Evolutionary conservation across 2,888 invertebrate genomes (phyloP).

Genomic region (Mylabris sibirica): DNA sequence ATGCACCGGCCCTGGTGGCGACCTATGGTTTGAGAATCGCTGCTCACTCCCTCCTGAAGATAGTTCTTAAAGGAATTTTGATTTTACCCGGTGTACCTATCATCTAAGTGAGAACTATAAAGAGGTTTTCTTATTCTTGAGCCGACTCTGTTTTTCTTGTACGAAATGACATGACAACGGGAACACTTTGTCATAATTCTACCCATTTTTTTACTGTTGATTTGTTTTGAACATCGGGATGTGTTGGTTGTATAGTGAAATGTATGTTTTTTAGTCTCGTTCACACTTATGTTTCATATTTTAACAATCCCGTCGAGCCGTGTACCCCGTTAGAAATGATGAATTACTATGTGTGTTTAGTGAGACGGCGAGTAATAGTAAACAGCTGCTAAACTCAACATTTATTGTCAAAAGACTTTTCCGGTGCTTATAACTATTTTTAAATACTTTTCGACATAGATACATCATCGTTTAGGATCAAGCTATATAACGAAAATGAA

Average conservation of each 20-base stretch:
- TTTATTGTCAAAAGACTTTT: slow-evolving; percentile 46
- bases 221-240: background rate
- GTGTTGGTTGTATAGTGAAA: slow-evolving; percentile 21
- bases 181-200: slow-evolving; percentile 52
- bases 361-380: slow-evolving; percentile 50
- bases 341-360: slow-evolving; percentile 45
- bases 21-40: too few species aligned
- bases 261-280: slow-evolving; percentile 47
- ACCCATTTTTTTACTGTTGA: slow-evolving; percentile 22
- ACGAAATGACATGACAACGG: slow-evolving; percentile 39
- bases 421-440: slow-evolving; percentile 44
- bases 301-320: slow-evolving; percentile 53
- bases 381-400: slow-evolving; percentile 47
- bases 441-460: slow-evolving; percentile 12
- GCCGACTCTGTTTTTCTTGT: background rate
- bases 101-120: too few species aligned
- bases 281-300: slow-evolving; percentile 57
- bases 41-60: too few species aligned
- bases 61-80: too few species aligned
- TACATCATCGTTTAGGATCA: background rate
- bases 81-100: too few species aligned
- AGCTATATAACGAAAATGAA: background rate
- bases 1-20: too few species aligned
- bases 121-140: too few species aligned
- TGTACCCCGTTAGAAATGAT: slow-evolving; percentile 49